These are phyloP conservation scores for Diploptera punctata DNA, from an alignment of 2,888 invertebrate species.

Conservation along the genomic window DNA sequence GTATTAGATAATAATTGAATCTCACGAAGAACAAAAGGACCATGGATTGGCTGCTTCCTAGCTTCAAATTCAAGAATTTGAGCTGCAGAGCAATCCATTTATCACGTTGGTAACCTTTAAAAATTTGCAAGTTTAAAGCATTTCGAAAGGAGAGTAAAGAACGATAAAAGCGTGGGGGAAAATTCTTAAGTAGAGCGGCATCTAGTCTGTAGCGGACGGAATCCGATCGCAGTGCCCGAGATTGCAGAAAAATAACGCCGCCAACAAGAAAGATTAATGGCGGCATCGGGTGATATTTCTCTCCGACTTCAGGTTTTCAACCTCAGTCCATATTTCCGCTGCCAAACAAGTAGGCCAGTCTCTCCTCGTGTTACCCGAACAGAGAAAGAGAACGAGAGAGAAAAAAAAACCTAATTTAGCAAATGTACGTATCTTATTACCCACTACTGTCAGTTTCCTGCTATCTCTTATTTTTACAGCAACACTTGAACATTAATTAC, in stretches of 20 bases:
- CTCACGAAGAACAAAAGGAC: no score
- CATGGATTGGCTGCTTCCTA: no score
- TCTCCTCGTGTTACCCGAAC: neutral
- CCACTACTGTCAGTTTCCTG: no score
- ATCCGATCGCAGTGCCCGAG: neutral
- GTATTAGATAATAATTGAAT: no score
- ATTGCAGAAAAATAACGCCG: constrained; percentile 15
- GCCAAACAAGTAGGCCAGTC: neutral
- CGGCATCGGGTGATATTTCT: constrained; percentile 3
- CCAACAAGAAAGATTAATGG: constrained; percentile 22
- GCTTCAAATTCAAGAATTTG: no score
- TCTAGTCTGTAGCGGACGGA: neutral
- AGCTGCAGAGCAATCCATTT: no score
- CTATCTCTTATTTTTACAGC: no score
- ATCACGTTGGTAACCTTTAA: neutral
- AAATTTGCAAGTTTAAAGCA: constrained; percentile 26
- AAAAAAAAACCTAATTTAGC: constrained; percentile 17
- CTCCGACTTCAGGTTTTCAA: neutral
- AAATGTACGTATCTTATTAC: no score
- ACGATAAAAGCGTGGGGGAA: neutral
- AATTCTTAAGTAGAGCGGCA: neutral
- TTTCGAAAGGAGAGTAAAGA: neutral
- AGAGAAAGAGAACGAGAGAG: no score
- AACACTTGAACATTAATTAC: no score
- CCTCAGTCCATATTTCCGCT: constrained; percentile 21